phyloP scores from a whole-genome alignment of 2,888 invertebrate genomes.

The Leptogaster cylindrica region DNA sequence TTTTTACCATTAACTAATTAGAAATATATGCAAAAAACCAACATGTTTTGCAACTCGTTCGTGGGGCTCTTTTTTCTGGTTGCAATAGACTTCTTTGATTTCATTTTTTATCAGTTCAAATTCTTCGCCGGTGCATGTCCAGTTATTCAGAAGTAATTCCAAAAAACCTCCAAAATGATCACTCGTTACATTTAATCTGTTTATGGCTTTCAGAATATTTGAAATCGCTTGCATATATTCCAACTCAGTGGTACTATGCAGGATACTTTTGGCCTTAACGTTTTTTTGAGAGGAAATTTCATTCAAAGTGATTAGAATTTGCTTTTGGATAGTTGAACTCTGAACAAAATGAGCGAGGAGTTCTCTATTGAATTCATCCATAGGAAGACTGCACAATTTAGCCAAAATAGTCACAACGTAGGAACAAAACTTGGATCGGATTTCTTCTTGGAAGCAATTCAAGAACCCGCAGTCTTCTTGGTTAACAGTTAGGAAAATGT shows the following conservation, averaged over 20 bases:
- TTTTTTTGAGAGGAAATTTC: slow-evolving; percentile 1
- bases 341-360: slow-evolving; percentile 51
- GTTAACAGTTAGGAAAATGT: slow-evolving; percentile 47
- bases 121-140: background rate
- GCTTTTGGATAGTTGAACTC: slow-evolving; percentile 49
- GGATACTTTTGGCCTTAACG: slow-evolving; percentile 14
- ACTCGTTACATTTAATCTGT: slow-evolving; percentile 41
- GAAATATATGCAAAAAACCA: background rate
- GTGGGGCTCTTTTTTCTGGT: background rate
- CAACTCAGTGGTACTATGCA: slow-evolving; percentile 4
- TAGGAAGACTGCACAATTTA: slow-evolving; percentile 53
- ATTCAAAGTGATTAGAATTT: slow-evolving; percentile 46
- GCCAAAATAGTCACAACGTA: slow-evolving; percentile 56
- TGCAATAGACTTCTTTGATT: background rate
- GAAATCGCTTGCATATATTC: slow-evolving; percentile 26
- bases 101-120: background rate
- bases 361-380: slow-evolving; percentile 53
- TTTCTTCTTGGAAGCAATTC: slow-evolving; percentile 38
- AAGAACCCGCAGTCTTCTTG: slow-evolving; percentile 46
- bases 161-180: slow-evolving; percentile 55
- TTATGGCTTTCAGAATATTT: slow-evolving; percentile 56
- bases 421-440: slow-evolving; percentile 25
- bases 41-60: background rate
- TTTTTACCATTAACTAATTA: background rate
- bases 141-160: slow-evolving; percentile 53